These are phyloP conservation scores for Sebastes trivittatus DNA, from an alignment of 2,797 vertebrate species.

Conservation along the genomic window DNA sequence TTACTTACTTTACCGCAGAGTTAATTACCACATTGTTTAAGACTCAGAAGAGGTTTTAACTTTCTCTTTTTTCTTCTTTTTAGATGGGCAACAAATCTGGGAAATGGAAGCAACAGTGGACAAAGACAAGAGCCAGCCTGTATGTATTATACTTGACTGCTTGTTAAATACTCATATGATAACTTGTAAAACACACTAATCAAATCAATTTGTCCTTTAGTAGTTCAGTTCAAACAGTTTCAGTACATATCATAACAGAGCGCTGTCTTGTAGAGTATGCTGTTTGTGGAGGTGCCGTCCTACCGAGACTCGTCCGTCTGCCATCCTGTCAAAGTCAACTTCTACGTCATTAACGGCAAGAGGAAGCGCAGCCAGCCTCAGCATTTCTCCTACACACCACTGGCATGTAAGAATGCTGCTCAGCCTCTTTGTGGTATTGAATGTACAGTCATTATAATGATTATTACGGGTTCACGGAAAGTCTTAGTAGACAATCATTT, in stretches of 20 bases:
- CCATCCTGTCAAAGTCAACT: constrained; percentile 91
- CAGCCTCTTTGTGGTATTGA: neutral
- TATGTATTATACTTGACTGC: constrained; percentile 74
- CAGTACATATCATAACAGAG: neutral
- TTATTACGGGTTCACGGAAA: neutral
- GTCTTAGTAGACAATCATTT: neutral
- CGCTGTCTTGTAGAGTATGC: constrained; percentile 87
- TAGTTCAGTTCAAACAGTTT: neutral
- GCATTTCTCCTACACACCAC: constrained; percentile 92
- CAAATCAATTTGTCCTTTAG: neutral
- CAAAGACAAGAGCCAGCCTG: constrained; percentile 98
- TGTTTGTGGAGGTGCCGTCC: constrained; percentile 94
- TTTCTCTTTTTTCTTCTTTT: constrained; percentile 1
- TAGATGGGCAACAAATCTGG: constrained; percentile 98
- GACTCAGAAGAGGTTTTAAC: neutral
- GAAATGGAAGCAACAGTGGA: constrained; percentile 98
- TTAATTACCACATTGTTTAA: neutral
- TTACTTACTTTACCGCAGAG: neutral
- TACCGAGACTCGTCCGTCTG: constrained; percentile 90
- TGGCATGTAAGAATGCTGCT: constrained; percentile 75
- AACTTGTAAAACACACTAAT: neutral
- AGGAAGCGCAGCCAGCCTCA: constrained; percentile 97
- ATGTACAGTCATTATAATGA: neutral
- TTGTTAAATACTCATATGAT: rapidly evolving
- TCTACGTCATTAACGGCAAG: constrained; percentile 97